Evolutionary conservation across 2,888 invertebrate genomes (phyloP).

Genomic region (Drosophila anceps): DNA sequence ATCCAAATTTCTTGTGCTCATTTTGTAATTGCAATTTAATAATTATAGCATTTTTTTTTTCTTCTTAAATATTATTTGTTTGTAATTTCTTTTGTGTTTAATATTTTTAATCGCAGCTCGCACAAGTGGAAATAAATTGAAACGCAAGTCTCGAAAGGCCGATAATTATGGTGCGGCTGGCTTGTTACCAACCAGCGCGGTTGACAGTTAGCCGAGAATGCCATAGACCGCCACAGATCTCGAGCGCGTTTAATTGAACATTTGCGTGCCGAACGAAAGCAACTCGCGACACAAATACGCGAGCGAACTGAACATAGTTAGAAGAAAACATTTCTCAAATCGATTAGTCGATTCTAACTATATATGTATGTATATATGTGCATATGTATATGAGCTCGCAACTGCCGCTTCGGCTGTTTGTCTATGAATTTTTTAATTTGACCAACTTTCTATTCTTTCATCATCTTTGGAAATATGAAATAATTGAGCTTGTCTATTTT

Average conservation of each 20-base stretch:
- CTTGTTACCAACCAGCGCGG: constrained; percentile 39
- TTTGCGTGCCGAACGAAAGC: constrained; percentile 64
- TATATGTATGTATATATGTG: not conserved
- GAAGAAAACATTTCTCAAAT: constrained; percentile 13
- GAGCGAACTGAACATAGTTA: constrained; percentile 7
- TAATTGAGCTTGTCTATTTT: not conserved
- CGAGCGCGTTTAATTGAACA: constrained; percentile 62
- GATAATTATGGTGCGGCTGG: constrained; percentile 39
- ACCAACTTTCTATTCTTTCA: constrained; percentile 23
- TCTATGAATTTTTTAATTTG: constrained; percentile 2
- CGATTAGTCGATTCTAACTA: constrained; percentile 22
- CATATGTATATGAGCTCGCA: not conserved
- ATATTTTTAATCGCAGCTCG: constrained; percentile 29
- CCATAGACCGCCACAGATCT: constrained; percentile 21
- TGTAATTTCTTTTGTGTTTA: constrained; percentile 1
- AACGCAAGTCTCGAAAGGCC: constrained; percentile 33
- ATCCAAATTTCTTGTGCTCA: constrained; percentile 51
- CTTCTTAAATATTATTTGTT: constrained; percentile 1
- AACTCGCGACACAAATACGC: constrained; percentile 35
- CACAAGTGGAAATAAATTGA: constrained; percentile 22
- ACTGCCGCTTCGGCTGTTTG: not conserved
- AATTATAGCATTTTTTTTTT: constrained; percentile 53
- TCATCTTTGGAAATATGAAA: not conserved
- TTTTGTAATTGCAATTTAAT: constrained; percentile 62
- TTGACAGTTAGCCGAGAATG: constrained; percentile 48